A percentile compares a stretch with the other conserved stretches of the same genome.
phyloP scores from a whole-genome alignment of 37 sponge, comb jelly and placozoan species.

The Geodia barretti region DNA sequence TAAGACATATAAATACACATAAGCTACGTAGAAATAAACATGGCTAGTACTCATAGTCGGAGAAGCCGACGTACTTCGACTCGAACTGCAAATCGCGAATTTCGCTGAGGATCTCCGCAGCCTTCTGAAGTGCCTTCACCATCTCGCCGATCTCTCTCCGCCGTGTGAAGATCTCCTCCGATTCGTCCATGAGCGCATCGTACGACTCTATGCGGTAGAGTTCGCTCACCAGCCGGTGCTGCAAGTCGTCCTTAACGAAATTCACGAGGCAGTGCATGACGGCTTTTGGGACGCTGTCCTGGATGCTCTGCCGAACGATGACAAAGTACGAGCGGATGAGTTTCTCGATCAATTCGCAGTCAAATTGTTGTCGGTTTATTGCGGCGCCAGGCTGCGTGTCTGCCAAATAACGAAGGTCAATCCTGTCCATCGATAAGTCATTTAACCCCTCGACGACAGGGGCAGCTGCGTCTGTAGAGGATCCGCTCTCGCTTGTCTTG shows the following conservation, averaged over 20 bases:
- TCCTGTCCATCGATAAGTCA: neutral
- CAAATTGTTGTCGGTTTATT: slow-evolving; percentile 57
- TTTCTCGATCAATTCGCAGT: slow-evolving; percentile 81
- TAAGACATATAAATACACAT: too few species aligned
- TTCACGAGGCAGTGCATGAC: slow-evolving; percentile 98
- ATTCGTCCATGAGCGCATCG: slow-evolving; percentile 86
- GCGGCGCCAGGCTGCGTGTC: neutral
- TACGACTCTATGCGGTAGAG: slow-evolving; percentile 83
- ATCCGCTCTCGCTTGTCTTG: neutral
- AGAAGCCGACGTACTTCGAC: slow-evolving; percentile 34
- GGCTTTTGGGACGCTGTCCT: slow-evolving; percentile 94
- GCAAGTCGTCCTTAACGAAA: slow-evolving; percentile 81
- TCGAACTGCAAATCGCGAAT: slow-evolving; percentile 82
- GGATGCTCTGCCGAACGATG: slow-evolving; percentile 94
- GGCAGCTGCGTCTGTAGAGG: neutral
- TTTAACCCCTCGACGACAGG: neutral
- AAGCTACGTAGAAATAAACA: neutral
- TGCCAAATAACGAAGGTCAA: neutral
- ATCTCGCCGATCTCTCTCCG: slow-evolving; percentile 80
- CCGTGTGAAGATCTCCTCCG: slow-evolving; percentile 48
- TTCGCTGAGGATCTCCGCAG: slow-evolving; percentile 69
- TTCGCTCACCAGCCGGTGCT: slow-evolving; percentile 85
- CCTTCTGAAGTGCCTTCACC: slow-evolving; percentile 84
- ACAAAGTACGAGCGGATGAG: slow-evolving; percentile 91
- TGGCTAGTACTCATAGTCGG: slow-evolving; percentile 31